Percentiles rank a stretch among this genome's conserved stretches.
Evolutionary conservation across 92 coral and sea anemone genomes (phyloP).

Genomic region (Porites evermanni): DNA sequence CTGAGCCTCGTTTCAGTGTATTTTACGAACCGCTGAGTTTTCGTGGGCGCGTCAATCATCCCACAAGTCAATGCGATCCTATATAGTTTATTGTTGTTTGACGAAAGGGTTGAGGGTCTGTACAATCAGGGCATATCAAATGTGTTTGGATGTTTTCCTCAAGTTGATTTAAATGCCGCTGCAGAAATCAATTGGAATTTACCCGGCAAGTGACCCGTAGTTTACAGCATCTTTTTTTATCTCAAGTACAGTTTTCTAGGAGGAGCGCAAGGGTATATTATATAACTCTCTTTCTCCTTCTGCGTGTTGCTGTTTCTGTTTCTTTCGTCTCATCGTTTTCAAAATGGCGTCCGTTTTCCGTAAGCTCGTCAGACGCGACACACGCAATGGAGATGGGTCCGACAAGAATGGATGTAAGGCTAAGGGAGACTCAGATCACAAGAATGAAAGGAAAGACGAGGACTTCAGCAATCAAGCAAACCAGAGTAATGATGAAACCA

Average conservation of each 20-base stretch:
- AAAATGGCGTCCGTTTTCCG: slow-evolving; percentile 94
- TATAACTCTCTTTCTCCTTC: background rate
- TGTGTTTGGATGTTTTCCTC: background rate
- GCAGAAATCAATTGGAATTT: slow-evolving; percentile 19
- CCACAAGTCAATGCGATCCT: background rate
- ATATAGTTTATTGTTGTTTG: slow-evolving; percentile 20
- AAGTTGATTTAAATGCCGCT: slow-evolving; percentile 33
- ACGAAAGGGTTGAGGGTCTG: background rate
- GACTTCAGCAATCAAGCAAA: slow-evolving; percentile 10
- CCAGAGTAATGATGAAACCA: slow-evolving; percentile 39
- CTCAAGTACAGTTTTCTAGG: background rate
- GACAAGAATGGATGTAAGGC: slow-evolving; percentile 72
- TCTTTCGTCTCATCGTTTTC: background rate
- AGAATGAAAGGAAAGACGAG: slow-evolving; percentile 46
- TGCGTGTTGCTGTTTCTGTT: background rate
- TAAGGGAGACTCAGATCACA: slow-evolving; percentile 65
- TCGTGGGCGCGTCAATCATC: slow-evolving; percentile 9
- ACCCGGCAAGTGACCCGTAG: slow-evolving; percentile 6
- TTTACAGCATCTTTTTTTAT: background rate
- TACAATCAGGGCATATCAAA: too few species aligned
- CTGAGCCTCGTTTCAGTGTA: slow-evolving; percentile 11
- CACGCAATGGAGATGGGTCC: slow-evolving; percentile 78
- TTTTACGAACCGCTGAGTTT: background rate
- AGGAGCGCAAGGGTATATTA: background rate
- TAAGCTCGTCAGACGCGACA: slow-evolving; percentile 85